Evolutionary conservation across 2,888 invertebrate species (phyloP).

Genomic region (Ennomos fuscantarius): DNA sequence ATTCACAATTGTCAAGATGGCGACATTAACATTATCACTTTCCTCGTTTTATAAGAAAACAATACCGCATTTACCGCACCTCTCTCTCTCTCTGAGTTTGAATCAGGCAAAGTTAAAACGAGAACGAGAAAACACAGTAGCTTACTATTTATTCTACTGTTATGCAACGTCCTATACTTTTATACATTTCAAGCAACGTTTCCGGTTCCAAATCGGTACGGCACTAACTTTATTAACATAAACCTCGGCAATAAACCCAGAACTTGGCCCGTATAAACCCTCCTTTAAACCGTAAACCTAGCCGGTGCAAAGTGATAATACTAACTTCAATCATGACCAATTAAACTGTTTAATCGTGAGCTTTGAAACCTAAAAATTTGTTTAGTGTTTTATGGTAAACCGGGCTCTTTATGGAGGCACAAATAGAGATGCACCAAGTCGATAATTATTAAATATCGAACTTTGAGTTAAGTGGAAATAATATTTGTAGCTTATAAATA

Average conservation of each 20-base stretch:
- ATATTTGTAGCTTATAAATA: no score
- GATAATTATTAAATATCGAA: no score
- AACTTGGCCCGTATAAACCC: conserved; percentile 13
- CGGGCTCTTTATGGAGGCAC: neutral
- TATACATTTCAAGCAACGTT: neutral
- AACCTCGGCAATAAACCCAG: conserved; percentile 2
- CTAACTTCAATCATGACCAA: conserved; percentile 27
- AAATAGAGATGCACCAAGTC: neutral
- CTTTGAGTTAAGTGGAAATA: neutral
- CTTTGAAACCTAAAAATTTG: conserved; percentile 16
- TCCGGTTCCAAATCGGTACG: neutral
- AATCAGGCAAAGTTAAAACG: no score
- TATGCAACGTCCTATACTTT: no score
- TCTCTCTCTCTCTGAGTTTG: no score
- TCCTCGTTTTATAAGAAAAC: neutral
- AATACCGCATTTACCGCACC: no score
- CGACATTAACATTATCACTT: neutral
- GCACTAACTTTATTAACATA: conserved; percentile 6
- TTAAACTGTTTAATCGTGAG: conserved; percentile 28
- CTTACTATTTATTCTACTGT: no score
- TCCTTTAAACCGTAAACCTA: conserved; percentile 11
- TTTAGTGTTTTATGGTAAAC: conserved; percentile 6
- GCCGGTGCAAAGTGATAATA: conserved; percentile 24
- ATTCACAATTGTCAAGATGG: no score
- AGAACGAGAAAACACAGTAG: no score